Base-by-base conservation (phyloP, 2,797 vertebrate genomes). In the Phoebastria nigripes region DNA sequence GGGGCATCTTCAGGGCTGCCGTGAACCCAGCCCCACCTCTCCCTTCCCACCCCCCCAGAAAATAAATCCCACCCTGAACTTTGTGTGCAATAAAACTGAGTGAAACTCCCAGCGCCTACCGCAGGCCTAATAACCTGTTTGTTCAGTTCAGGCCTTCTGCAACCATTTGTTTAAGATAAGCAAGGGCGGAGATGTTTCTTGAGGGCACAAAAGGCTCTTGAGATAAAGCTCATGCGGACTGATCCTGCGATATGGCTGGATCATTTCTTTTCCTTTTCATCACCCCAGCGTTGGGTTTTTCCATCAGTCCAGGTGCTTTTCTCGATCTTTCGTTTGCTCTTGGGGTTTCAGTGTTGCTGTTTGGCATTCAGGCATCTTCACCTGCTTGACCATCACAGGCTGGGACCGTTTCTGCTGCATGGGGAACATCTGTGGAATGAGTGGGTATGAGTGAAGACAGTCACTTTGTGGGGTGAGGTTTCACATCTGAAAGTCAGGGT, bases 141-240 rank as follows among this genome's bases (percentile, higher is more conserved):
- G 89, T 93, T 96, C 87, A 81, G 84, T 91, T 94, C 80, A 59
- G 82, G 58, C 77, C 69, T 88, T 79, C 95, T 94, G 89, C 91
- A 95, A 78, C 85, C 79, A 62, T 96, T 95, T 94, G 92, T 81
- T 95, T 83, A 94, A 95, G 94, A 96, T 96, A 96, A 97, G 89
- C 42, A 35, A 67, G 93, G 79, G 82, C 1, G 28, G 89, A 92
- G 82, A 82, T 88, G 61, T 95, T 93, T 88, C 95, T 96, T 29
- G 70, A 86, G 93, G 85, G 85, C 89, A 86, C 77, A 87, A 76
- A 93, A 91, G 89, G 46, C 70, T 85, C 89, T 78, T 25, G 65
- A 93, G 93, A 94, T 93, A 90, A 93, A 91, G 70, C 65, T 81
- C 11, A 3, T 71, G 61, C 0, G 1, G 66, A 56, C 24, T 44